Evolutionary conservation across 2,797 vertebrate species (phyloP).

Genomic region (Crypturellus tataupa): DNA sequence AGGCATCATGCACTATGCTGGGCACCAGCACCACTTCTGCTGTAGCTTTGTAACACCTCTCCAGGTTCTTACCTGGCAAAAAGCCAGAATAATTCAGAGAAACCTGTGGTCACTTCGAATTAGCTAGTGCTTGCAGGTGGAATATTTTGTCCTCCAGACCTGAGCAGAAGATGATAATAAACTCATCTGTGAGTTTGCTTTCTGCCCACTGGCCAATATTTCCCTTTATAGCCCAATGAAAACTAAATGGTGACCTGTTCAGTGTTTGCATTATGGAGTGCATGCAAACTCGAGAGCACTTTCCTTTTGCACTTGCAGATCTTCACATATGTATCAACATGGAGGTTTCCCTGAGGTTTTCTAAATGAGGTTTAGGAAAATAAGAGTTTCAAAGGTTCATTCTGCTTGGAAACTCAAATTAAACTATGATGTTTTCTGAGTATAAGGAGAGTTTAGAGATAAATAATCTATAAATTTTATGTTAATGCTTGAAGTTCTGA

Average conservation of each 20-base stretch:
- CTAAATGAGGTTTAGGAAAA: neutral
- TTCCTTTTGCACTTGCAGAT: neutral
- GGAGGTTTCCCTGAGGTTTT: neutral
- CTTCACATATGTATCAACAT: accelerated
- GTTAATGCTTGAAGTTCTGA: neutral
- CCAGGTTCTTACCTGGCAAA: neutral
- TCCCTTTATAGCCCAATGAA: neutral
- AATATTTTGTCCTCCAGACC: neutral
- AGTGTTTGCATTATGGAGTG: neutral
- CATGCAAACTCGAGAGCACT: neutral
- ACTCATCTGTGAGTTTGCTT: neutral
- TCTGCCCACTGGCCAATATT: neutral
- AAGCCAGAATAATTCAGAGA: neutral
- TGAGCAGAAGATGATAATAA: neutral
- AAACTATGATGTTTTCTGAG: neutral
- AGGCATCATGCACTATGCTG: neutral
- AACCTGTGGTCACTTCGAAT: neutral
- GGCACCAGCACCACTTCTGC: neutral
- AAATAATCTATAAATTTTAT: neutral
- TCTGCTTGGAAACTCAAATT: neutral
- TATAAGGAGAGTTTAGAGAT: neutral
- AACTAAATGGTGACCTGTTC: neutral
- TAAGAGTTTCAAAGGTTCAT: neutral
- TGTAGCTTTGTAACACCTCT: neutral
- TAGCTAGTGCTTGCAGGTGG: neutral